Base-by-base conservation (phyloP, 2,888 invertebrate genomes). In the Pandemis cinnamomeana region DNA sequence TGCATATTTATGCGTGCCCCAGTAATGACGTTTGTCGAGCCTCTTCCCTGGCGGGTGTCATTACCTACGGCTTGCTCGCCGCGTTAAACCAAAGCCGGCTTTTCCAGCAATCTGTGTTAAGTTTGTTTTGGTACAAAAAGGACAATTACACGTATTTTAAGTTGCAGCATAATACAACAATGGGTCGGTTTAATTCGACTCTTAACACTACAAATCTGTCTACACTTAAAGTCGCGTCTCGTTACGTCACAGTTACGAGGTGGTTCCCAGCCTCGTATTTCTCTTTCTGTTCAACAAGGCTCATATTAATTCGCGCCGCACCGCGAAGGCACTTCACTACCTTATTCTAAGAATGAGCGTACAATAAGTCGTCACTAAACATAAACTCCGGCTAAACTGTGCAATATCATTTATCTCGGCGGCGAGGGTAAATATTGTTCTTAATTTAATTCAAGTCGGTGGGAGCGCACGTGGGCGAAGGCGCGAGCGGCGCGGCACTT, bases 1-100 rank as follows among this genome's bases (percentile, higher is more conserved):
- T 93, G 94, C 94, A 94, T 94, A 93, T 92, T 94, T 93, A 94
- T 93, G 91, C 89, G 92, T 91, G 89, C 84, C 89, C 86, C 86
- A 86, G 92, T 94, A 93, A 94, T 94, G 93, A 94, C 91, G 91
- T 92, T 93, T 92, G 92, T 88, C 85, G 91, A 90, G 89, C 86
- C 87, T 86, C 82, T 84, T 78, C 82, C 83, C 84, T 82, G 84
- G 85, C 86, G 85, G 86, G 86, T 89, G 90, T 91, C 91, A 92
- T 92, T 92, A 92, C 74, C 70, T 62, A 61, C 87, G 79, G 86
- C 86, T 86, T 85, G 88, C 88, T 88, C 89, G 89, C 84, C 78
- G 83, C 83, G 83, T 84, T 84, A 86, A 88, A 88, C 84, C 87
- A 88, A 89, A 87, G 85, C 85, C 86, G 86, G 86, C 86, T 89